phyloP scores from a whole-genome alignment of 2,888 invertebrate genomes.

The Coenonympha glycerion region DNA sequence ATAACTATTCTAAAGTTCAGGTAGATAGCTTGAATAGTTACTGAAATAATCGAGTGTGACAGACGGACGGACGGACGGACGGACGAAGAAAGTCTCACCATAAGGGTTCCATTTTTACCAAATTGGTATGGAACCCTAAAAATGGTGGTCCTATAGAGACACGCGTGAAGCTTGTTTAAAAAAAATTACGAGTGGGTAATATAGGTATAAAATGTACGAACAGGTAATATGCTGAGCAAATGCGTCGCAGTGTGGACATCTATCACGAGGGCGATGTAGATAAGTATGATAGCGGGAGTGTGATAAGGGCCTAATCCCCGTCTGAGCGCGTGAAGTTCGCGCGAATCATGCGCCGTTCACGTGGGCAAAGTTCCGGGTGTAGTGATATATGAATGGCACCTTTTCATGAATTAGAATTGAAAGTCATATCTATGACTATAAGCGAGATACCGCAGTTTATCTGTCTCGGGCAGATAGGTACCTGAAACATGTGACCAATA shows the following conservation, averaged over 20 bases:
- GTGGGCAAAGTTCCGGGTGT: conserved; percentile 11
- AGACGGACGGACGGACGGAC: too few species aligned
- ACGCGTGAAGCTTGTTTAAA: too few species aligned
- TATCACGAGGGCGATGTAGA: conserved; percentile 17
- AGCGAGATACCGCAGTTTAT: background rate
- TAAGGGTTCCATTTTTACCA: too few species aligned
- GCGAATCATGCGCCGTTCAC: conserved; percentile 7
- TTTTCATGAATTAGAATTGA: conserved; percentile 1
- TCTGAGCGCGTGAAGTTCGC: conserved; percentile 16
- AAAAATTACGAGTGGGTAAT: too few species aligned
- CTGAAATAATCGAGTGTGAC: too few species aligned
- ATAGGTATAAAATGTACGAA: background rate
- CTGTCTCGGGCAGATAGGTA: too few species aligned
- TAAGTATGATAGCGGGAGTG: conserved; percentile 25
- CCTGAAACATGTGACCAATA: too few species aligned
- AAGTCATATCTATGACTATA: background rate
- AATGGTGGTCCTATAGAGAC: too few species aligned
- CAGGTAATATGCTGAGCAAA: conserved; percentile 10
- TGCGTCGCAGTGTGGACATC: background rate
- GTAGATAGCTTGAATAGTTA: too few species aligned
- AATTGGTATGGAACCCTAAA: too few species aligned
- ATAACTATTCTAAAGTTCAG: too few species aligned
- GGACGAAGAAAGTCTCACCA: too few species aligned
- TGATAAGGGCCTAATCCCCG: conserved; percentile 23
- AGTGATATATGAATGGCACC: background rate